Percentiles rank a stretch among this genome's conserved stretches.
Conservation (phyloP, 2,888 invertebrate species). For the Cantharis rufa region DNA sequence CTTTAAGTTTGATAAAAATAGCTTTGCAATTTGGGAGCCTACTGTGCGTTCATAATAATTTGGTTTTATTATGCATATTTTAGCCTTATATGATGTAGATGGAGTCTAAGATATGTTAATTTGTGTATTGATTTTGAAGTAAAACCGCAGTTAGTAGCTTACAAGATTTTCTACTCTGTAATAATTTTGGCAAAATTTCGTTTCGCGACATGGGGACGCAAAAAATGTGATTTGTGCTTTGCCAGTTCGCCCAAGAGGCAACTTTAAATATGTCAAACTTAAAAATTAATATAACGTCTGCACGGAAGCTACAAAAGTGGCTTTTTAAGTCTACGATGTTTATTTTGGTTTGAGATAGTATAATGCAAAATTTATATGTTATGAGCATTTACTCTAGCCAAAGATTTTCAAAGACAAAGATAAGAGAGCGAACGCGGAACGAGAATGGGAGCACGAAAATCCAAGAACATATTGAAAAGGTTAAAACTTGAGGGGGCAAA, state of each 20-base stretch:
- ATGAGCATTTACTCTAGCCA: slow-evolving; percentile 19
- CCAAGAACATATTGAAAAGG: slow-evolving; percentile 13
- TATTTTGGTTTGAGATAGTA: slow-evolving; percentile 20
- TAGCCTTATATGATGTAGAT: neutral
- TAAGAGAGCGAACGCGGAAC: slow-evolving; percentile 14
- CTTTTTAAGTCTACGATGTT: slow-evolving; percentile 17
- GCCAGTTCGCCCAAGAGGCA: neutral
- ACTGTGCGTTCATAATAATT: neutral
- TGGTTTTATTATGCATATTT: neutral
- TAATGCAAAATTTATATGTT: slow-evolving; percentile 20
- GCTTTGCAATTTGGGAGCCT: neutral
- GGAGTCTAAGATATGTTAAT: slow-evolving; percentile 12
- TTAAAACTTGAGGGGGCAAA: slow-evolving; percentile 1
- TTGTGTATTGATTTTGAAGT: slow-evolving; percentile 18
- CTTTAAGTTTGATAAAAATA: neutral
- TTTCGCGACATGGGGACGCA: neutral
- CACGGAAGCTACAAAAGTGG: slow-evolving; percentile 15
- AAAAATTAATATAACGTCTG: slow-evolving; percentile 17
- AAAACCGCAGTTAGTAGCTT: neutral
- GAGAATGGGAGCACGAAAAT: slow-evolving; percentile 3
- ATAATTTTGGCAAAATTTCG: neutral
- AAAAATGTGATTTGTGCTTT: neutral
- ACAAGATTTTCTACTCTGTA: neutral
- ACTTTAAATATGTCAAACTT: slow-evolving; percentile 10
- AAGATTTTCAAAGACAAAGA: slow-evolving; percentile 19